A percentile compares a stretch with the other conserved stretches of the same genome.
phyloP scores from a whole-genome alignment of 2,888 invertebrate species.

The Xanthorhoe designata region DNA sequence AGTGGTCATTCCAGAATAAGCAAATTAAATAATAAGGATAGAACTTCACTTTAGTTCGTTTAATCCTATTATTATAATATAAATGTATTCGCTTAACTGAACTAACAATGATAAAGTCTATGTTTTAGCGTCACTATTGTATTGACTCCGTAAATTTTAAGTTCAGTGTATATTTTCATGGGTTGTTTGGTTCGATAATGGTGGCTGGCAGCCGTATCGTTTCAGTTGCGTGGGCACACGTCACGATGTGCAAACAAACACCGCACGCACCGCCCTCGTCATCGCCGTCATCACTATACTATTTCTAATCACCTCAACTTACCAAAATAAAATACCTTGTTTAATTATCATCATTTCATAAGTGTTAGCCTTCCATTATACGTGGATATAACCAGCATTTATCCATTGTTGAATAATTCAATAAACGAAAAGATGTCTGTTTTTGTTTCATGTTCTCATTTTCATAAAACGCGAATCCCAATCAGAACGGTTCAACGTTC shows the following conservation, averaged over 20 bases:
- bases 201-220: conserved; percentile 10
- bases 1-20: no score
- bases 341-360: conserved; percentile 9
- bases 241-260: conserved; percentile 44
- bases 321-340: conserved; percentile 22
- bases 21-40: no score
- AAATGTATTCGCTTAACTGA: no score
- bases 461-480: conserved; percentile 31
- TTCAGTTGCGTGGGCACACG: conserved; percentile 29
- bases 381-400: conserved; percentile 20
- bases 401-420: conserved; percentile 28
- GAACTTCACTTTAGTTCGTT: neutral
- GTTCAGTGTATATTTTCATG: conserved; percentile 9
- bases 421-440: conserved; percentile 26
- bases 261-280: conserved; percentile 40
- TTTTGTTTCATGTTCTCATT: conserved; percentile 29
- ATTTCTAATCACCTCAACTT: conserved; percentile 33
- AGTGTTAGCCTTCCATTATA: conserved; percentile 14
- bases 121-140: conserved; percentile 10
- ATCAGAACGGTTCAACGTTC: conserved; percentile 21
- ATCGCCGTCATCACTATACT: conserved; percentile 42
- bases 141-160: conserved; percentile 9
- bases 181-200: conserved; percentile 16
- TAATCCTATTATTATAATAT: neutral
- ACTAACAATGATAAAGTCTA: neutral